phyloP scores from a whole-genome alignment of 2,888 invertebrate species.

The Trichogramma evanescens region DNA sequence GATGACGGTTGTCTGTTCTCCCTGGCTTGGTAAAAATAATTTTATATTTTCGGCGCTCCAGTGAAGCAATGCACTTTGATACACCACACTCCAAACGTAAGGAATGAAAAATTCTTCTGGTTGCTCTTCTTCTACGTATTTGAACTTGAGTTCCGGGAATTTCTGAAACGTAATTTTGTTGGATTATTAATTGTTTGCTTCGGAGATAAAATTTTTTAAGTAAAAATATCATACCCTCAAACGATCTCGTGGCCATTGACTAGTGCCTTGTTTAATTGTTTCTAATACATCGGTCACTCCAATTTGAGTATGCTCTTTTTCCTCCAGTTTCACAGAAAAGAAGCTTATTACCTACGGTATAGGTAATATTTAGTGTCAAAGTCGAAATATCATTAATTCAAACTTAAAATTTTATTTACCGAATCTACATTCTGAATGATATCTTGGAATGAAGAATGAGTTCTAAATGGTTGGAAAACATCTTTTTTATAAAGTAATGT shows the following conservation, averaged over 20 bases:
- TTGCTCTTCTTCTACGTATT: slow-evolving; percentile 97
- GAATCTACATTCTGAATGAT: slow-evolving; percentile 92
- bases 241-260: slow-evolving; percentile 90
- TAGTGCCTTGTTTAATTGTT: slow-evolving; percentile 84
- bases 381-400: background rate
- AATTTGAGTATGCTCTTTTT: slow-evolving; percentile 54
- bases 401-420: slow-evolving; percentile 49
- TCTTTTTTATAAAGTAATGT: slow-evolving; percentile 88
- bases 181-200: background rate
- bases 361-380: background rate
- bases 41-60: slow-evolving; percentile 45
- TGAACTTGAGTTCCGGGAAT: slow-evolving; percentile 97
- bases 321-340: slow-evolving; percentile 60
- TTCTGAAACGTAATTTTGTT: slow-evolving; percentile 58
- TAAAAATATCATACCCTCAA: slow-evolving; percentile 61
- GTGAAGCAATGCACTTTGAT: slow-evolving; percentile 44
- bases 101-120: slow-evolving; percentile 99
- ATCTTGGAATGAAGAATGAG: slow-evolving; percentile 85
- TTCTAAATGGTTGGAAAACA: slow-evolving; percentile 78
- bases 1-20: slow-evolving; percentile 42
- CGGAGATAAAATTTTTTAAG: background rate
- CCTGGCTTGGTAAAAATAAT: slow-evolving; percentile 38
- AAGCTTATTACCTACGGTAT: slow-evolving; percentile 58
- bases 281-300: slow-evolving; percentile 82
- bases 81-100: slow-evolving; percentile 93